These are phyloP conservation scores for Dendropsophus ebraccatus DNA, from an alignment of 2,113 vertebrate genomes.

Conservation along the genomic window DNA sequence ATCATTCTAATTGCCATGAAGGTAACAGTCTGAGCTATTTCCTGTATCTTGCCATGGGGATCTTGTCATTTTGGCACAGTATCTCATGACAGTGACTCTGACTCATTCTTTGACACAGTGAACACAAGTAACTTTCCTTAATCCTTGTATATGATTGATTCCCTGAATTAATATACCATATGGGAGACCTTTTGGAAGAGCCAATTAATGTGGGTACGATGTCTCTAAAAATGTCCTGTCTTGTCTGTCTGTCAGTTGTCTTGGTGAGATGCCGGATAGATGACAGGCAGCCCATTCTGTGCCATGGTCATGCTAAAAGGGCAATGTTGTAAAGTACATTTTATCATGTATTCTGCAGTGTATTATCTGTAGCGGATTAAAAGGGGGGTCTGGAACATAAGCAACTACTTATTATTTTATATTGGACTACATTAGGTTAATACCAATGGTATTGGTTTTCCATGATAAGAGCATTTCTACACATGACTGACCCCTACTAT, in stretches of 20 bases:
- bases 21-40: neutral
- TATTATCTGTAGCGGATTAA: neutral
- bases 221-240: conserved; percentile 14
- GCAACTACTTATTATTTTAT: neutral
- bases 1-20: neutral
- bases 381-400: too few species aligned
- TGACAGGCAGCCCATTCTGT: neutral
- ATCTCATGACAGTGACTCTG: conserved; percentile 17
- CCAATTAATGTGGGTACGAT: neutral
- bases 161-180: conserved; percentile 15
- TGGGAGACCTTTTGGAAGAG: conserved; percentile 2
- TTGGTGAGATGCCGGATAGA: neutral
- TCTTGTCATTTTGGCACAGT: neutral
- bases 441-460: neutral
- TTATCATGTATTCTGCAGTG: neutral
- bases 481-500: too few species aligned
- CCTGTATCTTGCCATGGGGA: neutral
- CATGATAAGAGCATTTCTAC: too few species aligned
- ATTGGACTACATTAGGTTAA: too few species aligned
- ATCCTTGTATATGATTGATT: conserved; percentile 8
- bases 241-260: neutral
- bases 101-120: conserved; percentile 18
- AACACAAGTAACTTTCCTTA: conserved; percentile 2
- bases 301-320: neutral
- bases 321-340: neutral